phyloP scores from a whole-genome alignment of 2,797 vertebrate genomes.

The Spea hammondii region DNA sequence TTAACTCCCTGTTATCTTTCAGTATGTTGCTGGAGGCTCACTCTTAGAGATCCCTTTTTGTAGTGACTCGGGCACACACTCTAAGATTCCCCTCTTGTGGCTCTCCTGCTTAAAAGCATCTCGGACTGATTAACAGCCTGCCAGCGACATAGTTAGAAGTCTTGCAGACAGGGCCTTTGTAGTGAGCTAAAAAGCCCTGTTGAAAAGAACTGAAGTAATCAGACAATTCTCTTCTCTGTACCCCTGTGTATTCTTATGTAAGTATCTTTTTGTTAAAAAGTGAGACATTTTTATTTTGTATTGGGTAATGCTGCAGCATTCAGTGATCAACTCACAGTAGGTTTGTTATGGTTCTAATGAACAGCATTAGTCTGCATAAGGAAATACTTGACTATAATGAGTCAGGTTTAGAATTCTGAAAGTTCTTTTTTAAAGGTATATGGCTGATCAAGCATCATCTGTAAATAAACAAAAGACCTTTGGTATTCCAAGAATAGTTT shows the following conservation, averaged over 20 bases:
- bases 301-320: slow-evolving; percentile 13
- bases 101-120: slow-evolving; percentile 40
- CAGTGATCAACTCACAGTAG: slow-evolving; percentile 1
- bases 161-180: slow-evolving; percentile 40
- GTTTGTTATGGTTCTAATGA: slow-evolving; percentile 6
- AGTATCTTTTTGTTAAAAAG: slow-evolving; percentile 32
- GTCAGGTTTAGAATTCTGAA: too few relatives aligned
- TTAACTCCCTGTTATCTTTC: slow-evolving; percentile 32
- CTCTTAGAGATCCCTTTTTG: slow-evolving; percentile 19
- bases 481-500: too few relatives aligned
- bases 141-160: slow-evolving; percentile 40
- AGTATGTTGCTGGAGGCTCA: slow-evolving; percentile 32
- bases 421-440: too few relatives aligned
- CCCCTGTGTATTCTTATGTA: slow-evolving; percentile 44
- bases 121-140: slow-evolving; percentile 42
- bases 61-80: slow-evolving; percentile 43
- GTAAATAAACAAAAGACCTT: too few relatives aligned
- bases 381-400: too few relatives aligned
- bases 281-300: slow-evolving; percentile 26
- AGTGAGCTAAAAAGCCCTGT: slow-evolving; percentile 38
- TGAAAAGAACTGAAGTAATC: slow-evolving; percentile 41
- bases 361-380: neutral
- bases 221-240: slow-evolving; percentile 20
- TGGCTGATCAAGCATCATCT: too few relatives aligned
- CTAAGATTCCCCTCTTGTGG: slow-evolving; percentile 36